phyloP scores from a whole-genome alignment of 2,797 vertebrate genomes.

The Emys orbicularis region DNA sequence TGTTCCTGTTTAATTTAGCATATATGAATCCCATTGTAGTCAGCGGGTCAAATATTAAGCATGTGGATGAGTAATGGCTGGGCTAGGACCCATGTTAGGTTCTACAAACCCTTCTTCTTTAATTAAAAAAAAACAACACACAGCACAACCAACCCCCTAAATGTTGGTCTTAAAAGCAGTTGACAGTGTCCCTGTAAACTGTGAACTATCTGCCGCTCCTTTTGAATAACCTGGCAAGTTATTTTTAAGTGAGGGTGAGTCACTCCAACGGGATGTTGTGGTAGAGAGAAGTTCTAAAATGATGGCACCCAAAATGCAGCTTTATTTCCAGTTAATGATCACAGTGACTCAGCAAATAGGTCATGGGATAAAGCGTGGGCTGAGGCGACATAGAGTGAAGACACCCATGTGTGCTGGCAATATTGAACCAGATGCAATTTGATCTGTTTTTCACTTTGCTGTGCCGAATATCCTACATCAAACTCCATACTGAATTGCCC shows the following conservation, averaged over 20 bases:
- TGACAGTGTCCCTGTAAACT: not conserved
- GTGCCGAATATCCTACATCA: not conserved
- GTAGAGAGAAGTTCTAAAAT: not conserved
- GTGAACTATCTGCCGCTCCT: not conserved
- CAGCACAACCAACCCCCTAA: not conserved
- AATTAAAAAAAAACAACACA: not conserved
- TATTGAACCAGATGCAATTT: not conserved
- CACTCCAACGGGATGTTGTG: not conserved
- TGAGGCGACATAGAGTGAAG: not conserved
- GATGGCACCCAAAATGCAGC: fast-evolving
- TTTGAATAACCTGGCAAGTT: not conserved
- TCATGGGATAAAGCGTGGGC: not conserved
- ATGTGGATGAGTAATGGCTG: fast-evolving
- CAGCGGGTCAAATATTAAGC: fast-evolving
- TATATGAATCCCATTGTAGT: fast-evolving
- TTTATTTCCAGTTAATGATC: fast-evolving
- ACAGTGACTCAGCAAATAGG: fast-evolving
- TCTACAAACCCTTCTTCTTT: not conserved
- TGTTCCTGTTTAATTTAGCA: not conserved
- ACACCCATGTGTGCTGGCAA: fast-evolving
- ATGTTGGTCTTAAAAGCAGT: not conserved
- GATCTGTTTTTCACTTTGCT: not conserved
- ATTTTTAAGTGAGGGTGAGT: not conserved
- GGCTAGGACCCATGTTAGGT: not conserved
- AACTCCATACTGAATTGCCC: not conserved